Evolutionary conservation across 2,888 invertebrate genomes (phyloP).

Genomic region (Metacarcinus magister): DNA sequence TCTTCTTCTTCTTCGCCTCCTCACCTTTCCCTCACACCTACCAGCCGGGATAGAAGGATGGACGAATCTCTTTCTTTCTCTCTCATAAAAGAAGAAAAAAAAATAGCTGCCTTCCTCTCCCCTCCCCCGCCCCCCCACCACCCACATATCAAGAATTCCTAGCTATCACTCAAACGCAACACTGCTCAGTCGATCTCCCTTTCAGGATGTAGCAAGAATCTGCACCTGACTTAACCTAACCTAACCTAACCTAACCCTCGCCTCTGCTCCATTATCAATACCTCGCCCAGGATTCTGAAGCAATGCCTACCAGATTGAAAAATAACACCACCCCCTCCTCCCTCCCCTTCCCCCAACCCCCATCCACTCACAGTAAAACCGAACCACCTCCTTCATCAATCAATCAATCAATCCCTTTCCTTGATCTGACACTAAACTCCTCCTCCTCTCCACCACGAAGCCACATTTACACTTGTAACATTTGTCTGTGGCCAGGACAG

Average conservation of each 20-base stretch:
- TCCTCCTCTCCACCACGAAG: too few relatives aligned
- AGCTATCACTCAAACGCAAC: background rate
- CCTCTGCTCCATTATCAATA: background rate
- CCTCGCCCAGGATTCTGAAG: background rate
- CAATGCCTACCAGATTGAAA: background rate
- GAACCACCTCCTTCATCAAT: too few relatives aligned
- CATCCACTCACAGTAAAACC: background rate
- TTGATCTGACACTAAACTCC: background rate
- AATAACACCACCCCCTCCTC: background rate
- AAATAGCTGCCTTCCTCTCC: background rate
- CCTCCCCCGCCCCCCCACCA: background rate
- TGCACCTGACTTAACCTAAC: too few relatives aligned
- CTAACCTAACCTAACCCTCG: background rate
- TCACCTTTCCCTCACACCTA: too few relatives aligned
- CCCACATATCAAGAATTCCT: background rate
- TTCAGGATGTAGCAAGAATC: conserved; percentile 15
- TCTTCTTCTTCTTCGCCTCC: too few relatives aligned
- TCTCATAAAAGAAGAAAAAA: background rate
- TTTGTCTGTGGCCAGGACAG: background rate
- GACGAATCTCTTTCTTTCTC: background rate
- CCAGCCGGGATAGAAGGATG: background rate
- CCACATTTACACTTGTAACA: too few relatives aligned
- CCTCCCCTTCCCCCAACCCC: background rate
- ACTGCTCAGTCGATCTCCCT: background rate
- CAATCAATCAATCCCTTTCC: too few relatives aligned